Base-by-base conservation (phyloP, 2,113 vertebrate species). In the Epinephelus moara region DNA sequence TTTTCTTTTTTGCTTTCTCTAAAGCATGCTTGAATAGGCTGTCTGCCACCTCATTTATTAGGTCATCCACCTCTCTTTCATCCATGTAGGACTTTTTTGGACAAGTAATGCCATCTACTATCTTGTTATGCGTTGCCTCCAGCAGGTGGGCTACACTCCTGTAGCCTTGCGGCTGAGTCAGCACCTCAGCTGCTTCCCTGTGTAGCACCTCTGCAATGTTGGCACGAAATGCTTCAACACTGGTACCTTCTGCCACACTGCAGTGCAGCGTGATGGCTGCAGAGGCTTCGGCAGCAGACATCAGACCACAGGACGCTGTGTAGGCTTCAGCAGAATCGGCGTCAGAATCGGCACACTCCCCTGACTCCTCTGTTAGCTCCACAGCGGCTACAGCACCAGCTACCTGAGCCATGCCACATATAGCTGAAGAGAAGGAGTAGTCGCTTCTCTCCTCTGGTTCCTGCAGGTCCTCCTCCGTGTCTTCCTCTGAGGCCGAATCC, bases 361-460 rank as follows among this genome's bases (percentile, higher is more conserved):
- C 76, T 0, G 37, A 82, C 42, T 96, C 96, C 45, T 96, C 96
- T 1, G 94, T 94, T 74, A 98, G 88, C 37, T 97, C 97, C 70
- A 97, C 96, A 62, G 96, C 96, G 6, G 97, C 97, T 6, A 99
- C 94, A 0, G 97, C 97, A 55, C 97, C 97, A 1, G 96, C 97
- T 50, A 99, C 96, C 83, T 98, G 97, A 68, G 97, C 97, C 95
- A 98, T 97, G 66, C 96, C 96, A 83, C 97, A 98, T 70, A 99
- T 89, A 0, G 97, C 98, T 53, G 97, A 97, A 3, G 96, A 96
- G 77, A 99, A 95, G 0, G 97, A 98, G 80, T 95, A 99, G 60
- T 97, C 95, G 0, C 45, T 80, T 76, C 74, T 60, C 10, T 85
- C 85, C 4, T 67, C 88, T 62, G 78, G 85, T 27, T 92, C 79